Evolutionary conservation across 2,888 invertebrate species (phyloP).

Genomic region (Calameuta idolon): DNA sequence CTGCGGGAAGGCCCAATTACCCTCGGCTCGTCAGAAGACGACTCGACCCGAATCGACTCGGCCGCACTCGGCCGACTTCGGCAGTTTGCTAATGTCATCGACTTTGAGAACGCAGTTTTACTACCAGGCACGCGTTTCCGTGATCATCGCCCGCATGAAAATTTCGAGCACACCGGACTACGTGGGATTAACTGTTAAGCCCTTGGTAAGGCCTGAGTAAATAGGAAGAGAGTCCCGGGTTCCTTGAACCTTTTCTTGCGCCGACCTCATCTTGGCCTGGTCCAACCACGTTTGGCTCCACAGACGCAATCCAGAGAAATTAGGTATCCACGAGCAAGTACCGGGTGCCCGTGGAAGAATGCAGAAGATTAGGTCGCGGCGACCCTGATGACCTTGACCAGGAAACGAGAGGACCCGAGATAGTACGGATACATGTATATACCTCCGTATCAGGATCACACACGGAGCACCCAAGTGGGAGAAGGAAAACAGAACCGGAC

Average conservation of each 20-base stretch:
- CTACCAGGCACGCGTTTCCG: neutral
- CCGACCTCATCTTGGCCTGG: neutral
- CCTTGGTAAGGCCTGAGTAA: neutral
- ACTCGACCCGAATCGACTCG: neutral
- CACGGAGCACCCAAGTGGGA: neutral
- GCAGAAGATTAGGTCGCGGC: neutral
- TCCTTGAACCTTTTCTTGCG: neutral
- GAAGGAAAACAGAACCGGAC: neutral
- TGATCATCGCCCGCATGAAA: neutral
- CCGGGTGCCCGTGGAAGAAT: neutral
- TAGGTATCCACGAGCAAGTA: neutral
- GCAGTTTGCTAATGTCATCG: neutral
- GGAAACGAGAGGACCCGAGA: neutral
- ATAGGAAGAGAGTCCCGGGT: neutral
- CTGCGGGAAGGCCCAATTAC: constrained; percentile 35
- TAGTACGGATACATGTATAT: rapidly evolving
- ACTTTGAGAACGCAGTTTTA: neutral
- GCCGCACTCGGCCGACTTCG: neutral
- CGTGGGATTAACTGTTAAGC: neutral
- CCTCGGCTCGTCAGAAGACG: constrained; percentile 23
- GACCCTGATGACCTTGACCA: neutral
- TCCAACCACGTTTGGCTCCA: neutral
- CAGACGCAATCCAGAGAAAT: neutral
- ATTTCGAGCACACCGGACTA: neutral
- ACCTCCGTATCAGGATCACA: neutral